phyloP scores from a whole-genome alignment of 2,888 invertebrate species.

The Tenthredo mesomela region DNA sequence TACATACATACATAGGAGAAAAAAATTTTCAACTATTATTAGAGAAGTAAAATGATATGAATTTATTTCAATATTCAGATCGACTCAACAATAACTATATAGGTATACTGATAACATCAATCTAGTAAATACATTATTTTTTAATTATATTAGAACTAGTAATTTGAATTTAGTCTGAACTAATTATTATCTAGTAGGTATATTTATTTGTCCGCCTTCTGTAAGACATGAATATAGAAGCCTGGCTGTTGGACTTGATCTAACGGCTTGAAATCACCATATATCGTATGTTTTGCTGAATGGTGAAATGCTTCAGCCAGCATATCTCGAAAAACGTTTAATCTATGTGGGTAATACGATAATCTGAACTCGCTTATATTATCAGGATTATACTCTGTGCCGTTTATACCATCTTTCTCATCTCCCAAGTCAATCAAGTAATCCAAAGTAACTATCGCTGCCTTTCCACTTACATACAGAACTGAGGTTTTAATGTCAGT shows the following conservation, averaged over 20 bases:
- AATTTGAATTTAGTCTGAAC: constrained; percentile 6
- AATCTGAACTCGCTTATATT: constrained; percentile 88
- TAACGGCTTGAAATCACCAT: constrained; percentile 89
- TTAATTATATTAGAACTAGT: neutral
- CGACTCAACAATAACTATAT: neutral
- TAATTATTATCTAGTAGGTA: neutral
- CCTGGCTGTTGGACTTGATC: constrained; percentile 84
- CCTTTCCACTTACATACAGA: constrained; percentile 87
- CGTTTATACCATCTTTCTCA: constrained; percentile 72
- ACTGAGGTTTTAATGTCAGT: constrained; percentile 93
- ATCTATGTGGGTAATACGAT: constrained; percentile 92
- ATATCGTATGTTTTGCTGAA: constrained; percentile 85
- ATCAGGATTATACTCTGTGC: constrained; percentile 65
- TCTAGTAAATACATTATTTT: neutral
- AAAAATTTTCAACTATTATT: neutral
- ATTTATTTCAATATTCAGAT: neutral
- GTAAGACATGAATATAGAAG: constrained; percentile 92
- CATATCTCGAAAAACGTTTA: constrained; percentile 86
- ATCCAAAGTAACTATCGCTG: constrained; percentile 89
- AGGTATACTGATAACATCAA: neutral
- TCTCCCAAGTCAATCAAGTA: constrained; percentile 86
- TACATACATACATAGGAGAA: neutral
- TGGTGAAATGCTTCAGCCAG: constrained; percentile 85
- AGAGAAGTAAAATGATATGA: neutral
- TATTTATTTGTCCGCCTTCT: constrained; percentile 79